Percentiles rank a stretch among this genome's conserved stretches.
Conservation (phyloP, 2,888 invertebrate genomes). For the Apamea monoglypha region DNA sequence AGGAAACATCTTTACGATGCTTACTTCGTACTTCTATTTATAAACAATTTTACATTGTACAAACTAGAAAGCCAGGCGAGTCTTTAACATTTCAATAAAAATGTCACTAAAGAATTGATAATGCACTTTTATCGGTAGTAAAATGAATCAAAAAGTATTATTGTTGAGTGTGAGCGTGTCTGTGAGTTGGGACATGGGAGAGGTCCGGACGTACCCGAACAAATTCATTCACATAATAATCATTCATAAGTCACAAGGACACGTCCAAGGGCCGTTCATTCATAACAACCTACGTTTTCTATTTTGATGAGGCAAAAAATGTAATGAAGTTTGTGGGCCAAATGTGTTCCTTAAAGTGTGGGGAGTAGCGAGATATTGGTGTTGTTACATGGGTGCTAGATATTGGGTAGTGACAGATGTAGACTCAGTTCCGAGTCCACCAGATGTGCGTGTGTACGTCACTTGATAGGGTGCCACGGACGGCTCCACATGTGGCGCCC, state of each 20-base stretch:
- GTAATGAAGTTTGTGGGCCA: constrained; percentile 74
- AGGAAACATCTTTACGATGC: constrained; percentile 63
- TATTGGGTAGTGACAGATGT: constrained; percentile 75
- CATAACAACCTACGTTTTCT: constrained; percentile 73
- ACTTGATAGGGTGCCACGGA: constrained; percentile 64
- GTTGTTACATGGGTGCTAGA: constrained; percentile 56
- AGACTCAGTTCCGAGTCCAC: constrained; percentile 76
- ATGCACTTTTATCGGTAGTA: constrained; percentile 49
- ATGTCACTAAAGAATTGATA: constrained; percentile 50
- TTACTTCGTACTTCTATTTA: constrained; percentile 59
- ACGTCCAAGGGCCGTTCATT: constrained; percentile 79
- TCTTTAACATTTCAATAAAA: constrained; percentile 58
- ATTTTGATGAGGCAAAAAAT: constrained; percentile 76
- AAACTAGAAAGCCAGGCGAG: constrained; percentile 46
- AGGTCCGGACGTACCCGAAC: constrained; percentile 68
- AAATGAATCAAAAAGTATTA: constrained; percentile 54
- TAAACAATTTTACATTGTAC: constrained; percentile 53
- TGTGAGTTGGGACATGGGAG: constrained; percentile 46
- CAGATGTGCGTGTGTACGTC: constrained; percentile 77
- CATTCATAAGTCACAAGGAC: constrained; percentile 80
- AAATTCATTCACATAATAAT: constrained; percentile 79
- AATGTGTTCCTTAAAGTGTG: constrained; percentile 77
- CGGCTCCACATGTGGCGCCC: constrained; percentile 74
- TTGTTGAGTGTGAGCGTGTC: constrained; percentile 46
- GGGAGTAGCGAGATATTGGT: constrained; percentile 64